phyloP scores from a whole-genome alignment of 2,113 vertebrate species.

The Cyprinodon variegatus region DNA sequence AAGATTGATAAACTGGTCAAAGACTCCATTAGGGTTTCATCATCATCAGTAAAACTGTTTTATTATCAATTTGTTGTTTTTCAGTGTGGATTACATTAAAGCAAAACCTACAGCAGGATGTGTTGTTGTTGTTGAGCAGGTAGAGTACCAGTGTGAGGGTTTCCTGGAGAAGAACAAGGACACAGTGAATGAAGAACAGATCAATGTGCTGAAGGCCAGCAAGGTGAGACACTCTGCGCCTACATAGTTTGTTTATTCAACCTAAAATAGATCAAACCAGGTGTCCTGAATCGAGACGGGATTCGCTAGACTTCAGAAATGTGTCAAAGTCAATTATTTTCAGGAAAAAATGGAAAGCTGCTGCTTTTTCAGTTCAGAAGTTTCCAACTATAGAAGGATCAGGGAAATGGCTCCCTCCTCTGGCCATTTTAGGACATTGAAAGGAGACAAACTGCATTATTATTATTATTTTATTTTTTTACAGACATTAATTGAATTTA shows the following conservation, averaged over 20 bases:
- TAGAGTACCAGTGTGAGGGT: constrained; percentile 98
- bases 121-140: constrained; percentile 75
- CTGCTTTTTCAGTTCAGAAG: background rate
- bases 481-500: background rate
- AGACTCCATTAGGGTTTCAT: background rate
- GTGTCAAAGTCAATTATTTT: background rate
- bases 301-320: background rate
- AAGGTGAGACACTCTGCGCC: constrained; percentile 81
- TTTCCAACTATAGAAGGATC: background rate
- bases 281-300: background rate
- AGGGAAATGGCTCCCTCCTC: constrained; percentile 46
- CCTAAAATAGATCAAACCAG: background rate
- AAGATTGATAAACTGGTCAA: constrained; percentile 31
- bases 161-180: constrained; percentile 99
- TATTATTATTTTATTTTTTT: background rate
- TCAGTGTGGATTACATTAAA: background rate
- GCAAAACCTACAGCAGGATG: background rate
- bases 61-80: background rate
- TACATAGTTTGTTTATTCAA: background rate
- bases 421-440: constrained; percentile 26
- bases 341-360: background rate
- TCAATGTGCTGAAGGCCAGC: constrained; percentile 95
- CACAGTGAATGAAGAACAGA: constrained; percentile 97
- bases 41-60: background rate
- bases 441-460: background rate